Conservation (phyloP, 2,113 vertebrate species). For the Epinephelus lanceolatus region DNA sequence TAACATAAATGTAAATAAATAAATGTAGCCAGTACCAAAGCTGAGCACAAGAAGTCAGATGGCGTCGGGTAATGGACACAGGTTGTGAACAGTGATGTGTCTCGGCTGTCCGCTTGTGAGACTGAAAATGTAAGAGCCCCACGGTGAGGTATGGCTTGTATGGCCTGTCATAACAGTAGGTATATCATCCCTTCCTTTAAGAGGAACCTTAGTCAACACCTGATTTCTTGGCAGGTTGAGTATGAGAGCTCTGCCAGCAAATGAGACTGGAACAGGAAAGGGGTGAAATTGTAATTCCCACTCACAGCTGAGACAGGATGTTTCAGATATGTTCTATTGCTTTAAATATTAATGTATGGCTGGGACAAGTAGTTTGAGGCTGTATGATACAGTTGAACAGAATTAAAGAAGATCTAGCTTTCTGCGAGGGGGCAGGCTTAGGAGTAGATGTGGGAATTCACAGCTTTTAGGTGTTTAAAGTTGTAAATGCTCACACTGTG, state of each 20-base stretch:
- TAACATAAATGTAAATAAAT: too few relatives aligned
- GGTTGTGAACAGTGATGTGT: too few relatives aligned
- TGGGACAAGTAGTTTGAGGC: constrained; percentile 14
- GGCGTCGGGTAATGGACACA: too few relatives aligned
- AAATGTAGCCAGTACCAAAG: too few relatives aligned
- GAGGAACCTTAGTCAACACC: constrained; percentile 13
- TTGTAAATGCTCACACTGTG: constrained; percentile 30
- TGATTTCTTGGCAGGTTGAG: constrained; percentile 10
- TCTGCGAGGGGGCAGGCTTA: not conserved
- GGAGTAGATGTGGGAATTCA: not conserved
- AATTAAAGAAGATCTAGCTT: constrained; percentile 14
- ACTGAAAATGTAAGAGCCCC: not conserved
- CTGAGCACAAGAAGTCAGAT: too few relatives aligned
- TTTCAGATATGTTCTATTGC: constrained; percentile 20
- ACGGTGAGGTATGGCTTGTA: not conserved
- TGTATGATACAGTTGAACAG: constrained; percentile 9
- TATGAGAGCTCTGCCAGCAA: constrained; percentile 12
- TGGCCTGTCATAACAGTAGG: not conserved
- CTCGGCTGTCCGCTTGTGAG: not conserved
- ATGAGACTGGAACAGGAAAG: constrained; percentile 27
- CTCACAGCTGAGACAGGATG: constrained; percentile 18
- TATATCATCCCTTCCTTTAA: constrained; percentile 23
- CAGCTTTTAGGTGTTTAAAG: constrained; percentile 27
- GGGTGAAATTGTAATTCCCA: constrained; percentile 23
- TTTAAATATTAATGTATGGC: constrained; percentile 44